These are phyloP conservation scores for Panagrolaimus sp. DNA, from an alignment of 1,140 invertebrate species.

Conservation along the genomic window DNA sequence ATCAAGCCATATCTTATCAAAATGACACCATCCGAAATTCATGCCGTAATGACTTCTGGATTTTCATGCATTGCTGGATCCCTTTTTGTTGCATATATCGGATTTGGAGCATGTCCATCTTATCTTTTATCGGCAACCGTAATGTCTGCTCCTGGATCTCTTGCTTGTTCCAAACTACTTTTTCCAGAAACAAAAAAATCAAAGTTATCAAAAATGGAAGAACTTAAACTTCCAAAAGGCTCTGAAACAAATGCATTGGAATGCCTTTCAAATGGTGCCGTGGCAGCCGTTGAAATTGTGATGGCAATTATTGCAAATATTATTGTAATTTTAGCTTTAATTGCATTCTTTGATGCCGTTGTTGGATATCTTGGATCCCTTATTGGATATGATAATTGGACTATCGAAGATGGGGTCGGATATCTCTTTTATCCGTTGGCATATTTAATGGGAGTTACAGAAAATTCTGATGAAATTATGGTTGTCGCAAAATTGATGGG, in stretches of 20 bases:
- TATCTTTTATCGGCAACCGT: slow-evolving; percentile 31
- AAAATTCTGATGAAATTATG: slow-evolving; percentile 68
- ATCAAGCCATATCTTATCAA: slow-evolving; percentile 74
- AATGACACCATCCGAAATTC: slow-evolving; percentile 80
- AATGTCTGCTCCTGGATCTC: slow-evolving; percentile 35
- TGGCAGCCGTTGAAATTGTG: slow-evolving; percentile 75
- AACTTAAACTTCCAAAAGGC: too few relatives aligned
- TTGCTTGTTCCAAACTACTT: slow-evolving; percentile 35
- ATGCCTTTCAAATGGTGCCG: slow-evolving; percentile 80
- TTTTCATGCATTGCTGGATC: slow-evolving; percentile 91
- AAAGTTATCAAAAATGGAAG: not conserved
- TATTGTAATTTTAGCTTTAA: slow-evolving; percentile 79
- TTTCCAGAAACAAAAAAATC: slow-evolving; percentile 50
- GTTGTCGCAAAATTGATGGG: slow-evolving; percentile 75
- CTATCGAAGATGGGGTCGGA: slow-evolving; percentile 62
- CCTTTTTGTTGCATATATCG: slow-evolving; percentile 81
- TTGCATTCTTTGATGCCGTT: slow-evolving; percentile 75
- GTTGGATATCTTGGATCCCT: slow-evolving; percentile 74
- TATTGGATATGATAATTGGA: slow-evolving; percentile 65
- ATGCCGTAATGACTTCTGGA: slow-evolving; percentile 83
- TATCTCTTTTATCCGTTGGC: slow-evolving; percentile 79
- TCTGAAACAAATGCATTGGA: slow-evolving; percentile 74
- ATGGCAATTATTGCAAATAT: slow-evolving; percentile 84
- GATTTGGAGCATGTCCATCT: slow-evolving; percentile 76
- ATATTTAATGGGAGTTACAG: slow-evolving; percentile 74